phyloP scores from a whole-genome alignment of 2,797 vertebrate species.

The Coendou prehensilis region DNA sequence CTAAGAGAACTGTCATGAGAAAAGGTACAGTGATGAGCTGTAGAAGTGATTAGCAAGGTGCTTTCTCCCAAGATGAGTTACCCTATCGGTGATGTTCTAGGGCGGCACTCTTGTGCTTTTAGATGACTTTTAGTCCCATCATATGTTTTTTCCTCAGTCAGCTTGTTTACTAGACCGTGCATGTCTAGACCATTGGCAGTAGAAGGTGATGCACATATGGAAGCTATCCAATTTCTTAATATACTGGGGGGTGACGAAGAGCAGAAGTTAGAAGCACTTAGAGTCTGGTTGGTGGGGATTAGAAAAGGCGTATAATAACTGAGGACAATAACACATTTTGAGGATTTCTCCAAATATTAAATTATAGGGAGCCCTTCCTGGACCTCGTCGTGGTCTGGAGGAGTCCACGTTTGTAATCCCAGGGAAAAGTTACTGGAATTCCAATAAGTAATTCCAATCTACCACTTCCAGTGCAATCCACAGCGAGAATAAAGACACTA shows the following conservation, averaged over 20 bases:
- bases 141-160: neutral
- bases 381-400: neutral
- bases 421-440: neutral
- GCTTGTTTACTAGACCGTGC: neutral
- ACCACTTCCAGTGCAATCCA: neutral
- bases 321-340: neutral
- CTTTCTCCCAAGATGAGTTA: neutral
- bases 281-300: neutral
- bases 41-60: neutral
- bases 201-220: neutral
- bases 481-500: neutral
- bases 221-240: neutral
- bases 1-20: neutral
- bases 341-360: slow-evolving; percentile 12
- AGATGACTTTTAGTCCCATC: neutral
- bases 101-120: neutral
- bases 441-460: neutral
- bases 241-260: neutral
- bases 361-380: neutral
- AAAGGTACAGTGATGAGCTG: neutral
- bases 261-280: neutral
- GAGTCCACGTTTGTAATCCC: neutral
- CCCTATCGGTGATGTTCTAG: neutral
- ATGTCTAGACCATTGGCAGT: neutral
- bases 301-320: neutral